A percentile compares a stretch with the other conserved stretches of the same genome.
Evolutionary conservation across 2,888 invertebrate species (phyloP).

Genomic region (Temnothorax unifasciatus): DNA sequence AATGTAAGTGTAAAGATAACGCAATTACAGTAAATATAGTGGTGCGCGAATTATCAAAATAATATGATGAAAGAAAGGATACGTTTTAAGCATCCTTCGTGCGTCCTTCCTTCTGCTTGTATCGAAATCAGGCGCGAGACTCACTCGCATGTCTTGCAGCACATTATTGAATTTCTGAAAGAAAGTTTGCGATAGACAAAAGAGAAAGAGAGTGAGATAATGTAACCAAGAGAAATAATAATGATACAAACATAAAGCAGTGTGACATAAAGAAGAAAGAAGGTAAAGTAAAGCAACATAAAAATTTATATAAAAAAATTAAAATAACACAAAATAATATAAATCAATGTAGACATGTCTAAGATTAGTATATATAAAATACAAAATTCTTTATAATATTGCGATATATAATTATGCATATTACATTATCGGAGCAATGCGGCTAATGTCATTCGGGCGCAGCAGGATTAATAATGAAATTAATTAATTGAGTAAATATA

Average conservation of each 20-base stretch:
- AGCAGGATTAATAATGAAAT: background rate
- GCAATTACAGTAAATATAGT: background rate
- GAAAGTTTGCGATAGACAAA: background rate
- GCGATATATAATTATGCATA: background rate
- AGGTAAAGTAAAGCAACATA: background rate
- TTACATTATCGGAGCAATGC: background rate
- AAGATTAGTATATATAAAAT: background rate
- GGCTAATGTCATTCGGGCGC: background rate
- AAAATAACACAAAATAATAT: background rate
- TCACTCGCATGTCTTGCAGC: constrained; percentile 72
- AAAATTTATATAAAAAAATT: background rate
- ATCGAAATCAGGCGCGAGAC: constrained; percentile 71
- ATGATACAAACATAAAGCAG: background rate
- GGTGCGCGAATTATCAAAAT: constrained; percentile 25
- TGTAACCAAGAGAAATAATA: background rate
- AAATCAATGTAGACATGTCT: background rate
- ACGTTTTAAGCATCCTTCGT: constrained; percentile 79
- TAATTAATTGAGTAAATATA: background rate
- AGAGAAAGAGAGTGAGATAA: background rate
- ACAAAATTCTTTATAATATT: background rate
- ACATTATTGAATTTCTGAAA: constrained; percentile 70
- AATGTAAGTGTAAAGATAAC: constrained; percentile 24
- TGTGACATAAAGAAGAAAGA: background rate
- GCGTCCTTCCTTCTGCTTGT: constrained; percentile 58
- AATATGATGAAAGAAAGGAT: constrained; percentile 78